Base-by-base conservation (phyloP, 2,113 vertebrate species). In the Rhabdomys dilectus region DNA sequence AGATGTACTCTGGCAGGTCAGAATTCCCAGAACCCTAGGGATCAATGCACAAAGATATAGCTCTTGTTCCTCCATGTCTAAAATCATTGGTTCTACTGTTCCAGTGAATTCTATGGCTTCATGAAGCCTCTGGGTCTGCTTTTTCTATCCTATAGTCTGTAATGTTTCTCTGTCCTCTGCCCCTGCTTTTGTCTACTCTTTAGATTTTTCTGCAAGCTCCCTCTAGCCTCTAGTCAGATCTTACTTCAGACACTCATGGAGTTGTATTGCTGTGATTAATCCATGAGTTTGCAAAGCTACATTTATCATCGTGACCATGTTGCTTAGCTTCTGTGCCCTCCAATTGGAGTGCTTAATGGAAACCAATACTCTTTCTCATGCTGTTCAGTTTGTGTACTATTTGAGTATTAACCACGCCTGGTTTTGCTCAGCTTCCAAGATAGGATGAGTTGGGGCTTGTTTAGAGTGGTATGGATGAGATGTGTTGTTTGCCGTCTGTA, bases 401-500 rank as follows among this genome's bases (percentile, higher is more conserved):
- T 42, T 4, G 34, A 22, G 42, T 48, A 22, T 64, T 45, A 34
- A 15, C 86, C 13, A 11, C n/a, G 48, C 29, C 36, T 19, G 22
- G 7, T 36, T 53, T 39, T 56, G 48, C 66, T 88, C 56, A 11
- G 66, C 22, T 56, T 39, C 36, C 36, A 29, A 39, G 66, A 17
- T 5, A 5, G 21, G 42, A 26, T 39, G 22, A 88, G 66, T 13
- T 39, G 19, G 85, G 31, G 21, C 85, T 72, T n/a, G 21, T 36
- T 73, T 7, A 42, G 51, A 56, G 51, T 19, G 36, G 5, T n/a
- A 2, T 24, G 64, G 11, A 5, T 16, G 31, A 17, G 66, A 88
- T 21, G 36, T 1, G 6, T 10, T n/a, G 4, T 5, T 39, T 39
- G 22, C 26, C 2, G 0, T 42, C n/a, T 22, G 45, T 31, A n/a